Evolutionary conservation across 2,888 invertebrate genomes (phyloP), one percentile per base, ranked within the genome.

Genomic region (Parasteatoda lunata): DNA sequence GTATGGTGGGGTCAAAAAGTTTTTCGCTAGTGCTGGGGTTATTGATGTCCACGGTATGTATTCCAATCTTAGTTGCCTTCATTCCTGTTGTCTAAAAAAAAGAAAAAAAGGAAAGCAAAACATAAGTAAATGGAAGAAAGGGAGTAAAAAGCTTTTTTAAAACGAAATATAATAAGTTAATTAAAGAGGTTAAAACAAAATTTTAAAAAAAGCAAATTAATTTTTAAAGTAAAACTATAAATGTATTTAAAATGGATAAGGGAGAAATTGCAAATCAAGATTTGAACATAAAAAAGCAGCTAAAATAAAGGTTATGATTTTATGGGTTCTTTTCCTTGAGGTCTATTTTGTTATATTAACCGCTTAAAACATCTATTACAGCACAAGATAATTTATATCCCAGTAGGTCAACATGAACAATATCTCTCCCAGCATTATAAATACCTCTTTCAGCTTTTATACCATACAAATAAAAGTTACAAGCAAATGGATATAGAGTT

Each of bases 41-140:
- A 71, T 81, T 86, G 77, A 86, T 80, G 80, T 87, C 87, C 81
- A 82, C 82, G 45, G 87, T 45, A 69, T 78, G 82, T 70, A 81
- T 87, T 77, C 87, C 87, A 68, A 82, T 77, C 78, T 87, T 87
- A 59, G 87, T 82, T 68, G 82, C 82, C 87, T 87, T 87, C 87
- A 87, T 87, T 87, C 87, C 87, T 81, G 72, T 73, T 52, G 71
- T 70, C 87, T 87, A 30, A 59, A 87, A 77, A 11, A 52, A 52
- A 71, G 64, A 59, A 64, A 65, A 7, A 76, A 76, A 66, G 59
- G 59, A 59, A 11, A 68, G 68, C 59, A 59, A 59, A 59, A 59
- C 59, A 59, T 59, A 59, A 59, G 59, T 59, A 59, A 0, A 68
- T 9, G 6, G 45, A 15, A 45, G 9, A 70, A 47, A 70, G 9